Base-by-base conservation (phyloP, 2,113 vertebrate species). In the Propithecus coquereli region DNA sequence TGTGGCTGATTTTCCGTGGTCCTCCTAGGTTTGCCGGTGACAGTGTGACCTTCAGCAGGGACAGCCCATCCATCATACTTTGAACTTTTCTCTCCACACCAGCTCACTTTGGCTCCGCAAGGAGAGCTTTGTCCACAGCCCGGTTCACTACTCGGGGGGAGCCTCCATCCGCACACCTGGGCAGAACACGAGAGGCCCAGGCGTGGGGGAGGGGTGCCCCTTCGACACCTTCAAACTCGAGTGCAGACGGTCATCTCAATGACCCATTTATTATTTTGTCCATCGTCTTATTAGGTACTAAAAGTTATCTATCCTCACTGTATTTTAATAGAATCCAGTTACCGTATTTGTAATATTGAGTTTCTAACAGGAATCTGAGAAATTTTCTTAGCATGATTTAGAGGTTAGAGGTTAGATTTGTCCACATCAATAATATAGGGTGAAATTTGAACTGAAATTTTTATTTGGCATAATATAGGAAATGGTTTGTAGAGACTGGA, bases 41-140 rank as follows among this genome's bases (percentile, higher is more conserved):
- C 98, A 98, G 98, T 96, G 96, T 99, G 99, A 99, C 99, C 99
- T 99, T 99, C 99, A 99, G 98, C 98, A 97, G 88, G 94, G 96
- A 96, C 91, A 96, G 97, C 98, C 99, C 99, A 99, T 99, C 99
- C 99, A 99, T 99, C 99, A 99, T 99, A 98, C 98, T 98, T 98
- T 99, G 99, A 99, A 99, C 99, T 99, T 99, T 99, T 99, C 99
- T 99, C 98, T 98, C 98, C 97, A 95, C 97, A 98, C 98, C 97
- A 97, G 97, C 98, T 99, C 98, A 98, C 97, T 97, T 98, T 98
- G 98, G 98, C 98, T 92, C 97, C 98, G 98, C 98, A 98, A 98
- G 98, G 97, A 98, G 99, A 99, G 98, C 99, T 99, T 99, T 99
- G 99, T 99, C 98, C 93, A 61, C 97, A 98, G 98, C 98, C 98